phyloP scores from a whole-genome alignment of 2,113 vertebrate species.

The Myiozetetes cayanensis region DNA sequence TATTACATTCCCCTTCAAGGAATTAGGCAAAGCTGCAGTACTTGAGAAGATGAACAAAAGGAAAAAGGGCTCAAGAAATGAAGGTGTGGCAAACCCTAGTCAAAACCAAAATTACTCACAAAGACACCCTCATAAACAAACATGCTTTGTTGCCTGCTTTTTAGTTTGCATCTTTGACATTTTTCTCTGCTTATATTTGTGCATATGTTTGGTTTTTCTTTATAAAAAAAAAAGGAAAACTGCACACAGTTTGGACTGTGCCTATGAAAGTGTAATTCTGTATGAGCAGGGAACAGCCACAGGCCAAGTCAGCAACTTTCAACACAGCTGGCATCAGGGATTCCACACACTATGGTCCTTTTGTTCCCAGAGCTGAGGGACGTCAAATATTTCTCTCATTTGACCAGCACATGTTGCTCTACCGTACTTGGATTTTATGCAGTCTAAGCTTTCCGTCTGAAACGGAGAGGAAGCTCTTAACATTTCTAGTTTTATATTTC shows the following conservation, averaged over 20 bases:
- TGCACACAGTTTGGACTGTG: neutral
- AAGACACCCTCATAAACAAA: neutral
- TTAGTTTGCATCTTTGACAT: neutral
- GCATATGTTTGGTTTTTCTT: neutral
- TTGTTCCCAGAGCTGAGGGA: conserved; percentile 22
- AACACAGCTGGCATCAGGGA: conserved; percentile 1
- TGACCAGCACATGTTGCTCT: neutral
- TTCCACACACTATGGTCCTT: conserved; percentile 6
- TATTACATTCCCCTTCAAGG: neutral
- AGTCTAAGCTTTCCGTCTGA: neutral
- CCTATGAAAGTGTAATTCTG: neutral
- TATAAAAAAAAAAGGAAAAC: neutral
- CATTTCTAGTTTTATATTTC: neutral
- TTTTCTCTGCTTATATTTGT: neutral
- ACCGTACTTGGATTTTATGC: neutral
- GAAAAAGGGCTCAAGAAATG: neutral
- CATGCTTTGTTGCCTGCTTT: neutral
- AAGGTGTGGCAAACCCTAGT: neutral
- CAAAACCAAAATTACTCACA: neutral
- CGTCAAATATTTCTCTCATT: conserved; percentile 15
- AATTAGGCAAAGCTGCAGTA: neutral
- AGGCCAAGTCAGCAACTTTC: conserved; percentile 30
- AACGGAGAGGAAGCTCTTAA: neutral
- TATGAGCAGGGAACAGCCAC: neutral
- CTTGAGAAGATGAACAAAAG: neutral